phyloP scores from a whole-genome alignment of 2,113 vertebrate genomes.

The Argyrosomus japonicus region DNA sequence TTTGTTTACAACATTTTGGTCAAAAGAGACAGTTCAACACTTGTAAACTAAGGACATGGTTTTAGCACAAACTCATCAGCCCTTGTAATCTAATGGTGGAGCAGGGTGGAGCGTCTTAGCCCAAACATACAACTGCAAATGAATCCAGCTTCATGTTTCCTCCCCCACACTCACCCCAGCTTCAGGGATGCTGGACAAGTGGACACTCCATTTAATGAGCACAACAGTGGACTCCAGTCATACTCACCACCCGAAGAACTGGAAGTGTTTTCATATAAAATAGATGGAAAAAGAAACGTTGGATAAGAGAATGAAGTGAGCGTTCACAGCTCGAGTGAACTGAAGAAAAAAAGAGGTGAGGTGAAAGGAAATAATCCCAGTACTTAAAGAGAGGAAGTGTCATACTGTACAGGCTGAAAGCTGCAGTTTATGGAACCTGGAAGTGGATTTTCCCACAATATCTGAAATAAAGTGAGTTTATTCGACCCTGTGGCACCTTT shows the following conservation, averaged over 20 bases:
- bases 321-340: background rate
- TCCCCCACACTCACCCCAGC: background rate
- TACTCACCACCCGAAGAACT: conserved; percentile 4
- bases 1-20: too few relatives aligned
- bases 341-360: background rate
- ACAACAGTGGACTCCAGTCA: background rate
- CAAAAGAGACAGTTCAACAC: too few relatives aligned
- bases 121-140: background rate
- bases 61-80: too few relatives aligned
- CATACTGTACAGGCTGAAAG: background rate
- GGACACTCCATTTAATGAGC: background rate
- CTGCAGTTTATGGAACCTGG: conserved; percentile 14
- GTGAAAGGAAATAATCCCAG: background rate
- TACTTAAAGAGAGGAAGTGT: background rate
- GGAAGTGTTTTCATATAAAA: background rate
- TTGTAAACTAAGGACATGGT: too few relatives aligned
- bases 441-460: background rate
- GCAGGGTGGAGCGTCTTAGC: background rate
- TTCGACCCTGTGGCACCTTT: background rate
- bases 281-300: background rate
- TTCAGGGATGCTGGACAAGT: background rate
- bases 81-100: too few relatives aligned
- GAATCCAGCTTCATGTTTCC: background rate
- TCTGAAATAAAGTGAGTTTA: background rate
- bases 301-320: background rate